A percentile compares a stretch with the other conserved stretches of the same genome.
These are phyloP conservation scores for Erythrocercus mccallii DNA, from an alignment of 2,113 vertebrate species.

Conservation along the genomic window DNA sequence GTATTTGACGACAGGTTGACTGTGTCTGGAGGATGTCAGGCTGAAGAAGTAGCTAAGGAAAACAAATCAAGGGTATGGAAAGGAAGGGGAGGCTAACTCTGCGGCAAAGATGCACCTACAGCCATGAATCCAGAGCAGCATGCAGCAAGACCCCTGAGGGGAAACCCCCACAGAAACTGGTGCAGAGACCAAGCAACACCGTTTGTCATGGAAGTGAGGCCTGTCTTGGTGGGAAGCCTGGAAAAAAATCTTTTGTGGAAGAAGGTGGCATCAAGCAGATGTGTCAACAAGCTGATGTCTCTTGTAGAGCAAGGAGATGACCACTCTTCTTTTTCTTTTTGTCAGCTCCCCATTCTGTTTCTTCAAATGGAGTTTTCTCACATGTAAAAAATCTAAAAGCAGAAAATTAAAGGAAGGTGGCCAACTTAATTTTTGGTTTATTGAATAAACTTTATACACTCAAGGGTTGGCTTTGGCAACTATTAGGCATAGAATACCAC, in stretches of 20 bases:
- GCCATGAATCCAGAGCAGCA: fast-evolving
- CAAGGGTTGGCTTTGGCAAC: background rate
- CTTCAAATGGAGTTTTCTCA: background rate
- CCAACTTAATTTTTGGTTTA: background rate
- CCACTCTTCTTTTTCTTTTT: background rate
- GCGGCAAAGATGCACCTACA: fast-evolving
- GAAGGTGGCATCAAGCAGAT: background rate
- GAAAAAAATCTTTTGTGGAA: background rate
- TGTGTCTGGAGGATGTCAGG: background rate
- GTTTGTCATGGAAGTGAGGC: background rate
- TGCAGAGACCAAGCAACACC: fast-evolving
- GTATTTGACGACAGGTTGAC: background rate
- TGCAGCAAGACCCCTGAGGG: background rate
- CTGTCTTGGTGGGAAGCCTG: background rate
- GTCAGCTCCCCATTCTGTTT: background rate
- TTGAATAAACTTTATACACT: background rate
- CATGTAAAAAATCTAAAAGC: conserved; percentile 6
- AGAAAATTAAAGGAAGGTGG: conserved; percentile 39
- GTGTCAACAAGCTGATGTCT: background rate
- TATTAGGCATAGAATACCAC: background rate
- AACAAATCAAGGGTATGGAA: background rate
- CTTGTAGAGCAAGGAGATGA: background rate
- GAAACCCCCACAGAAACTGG: background rate
- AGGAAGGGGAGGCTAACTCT: background rate
- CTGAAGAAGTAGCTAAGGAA: background rate